phyloP scores from a whole-genome alignment of 92 coral and sea anemone genomes.

The Micromussa lordhowensis region DNA sequence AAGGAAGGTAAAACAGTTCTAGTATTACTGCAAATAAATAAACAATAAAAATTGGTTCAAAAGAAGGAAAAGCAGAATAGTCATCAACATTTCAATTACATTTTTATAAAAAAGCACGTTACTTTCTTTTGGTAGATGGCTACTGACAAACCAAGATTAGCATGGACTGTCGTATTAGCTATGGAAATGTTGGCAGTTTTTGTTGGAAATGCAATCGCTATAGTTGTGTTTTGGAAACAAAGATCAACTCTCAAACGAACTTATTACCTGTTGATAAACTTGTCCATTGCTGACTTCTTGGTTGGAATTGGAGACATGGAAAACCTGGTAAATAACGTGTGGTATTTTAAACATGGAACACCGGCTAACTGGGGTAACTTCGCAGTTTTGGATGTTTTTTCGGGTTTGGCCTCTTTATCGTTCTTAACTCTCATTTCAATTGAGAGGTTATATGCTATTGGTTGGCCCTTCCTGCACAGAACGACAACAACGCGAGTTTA shows the following conservation, averaged over 20 bases:
- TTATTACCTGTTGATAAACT: background rate
- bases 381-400: background rate
- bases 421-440: constrained; percentile 2
- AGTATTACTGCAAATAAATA: no score
- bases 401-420: constrained; percentile 1
- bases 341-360: background rate
- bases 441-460: constrained; percentile 18
- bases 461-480: background rate
- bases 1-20: no score
- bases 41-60: no score
- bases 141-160: background rate
- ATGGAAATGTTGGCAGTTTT: background rate
- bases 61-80: no score
- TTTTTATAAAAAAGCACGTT: no score
- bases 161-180: background rate
- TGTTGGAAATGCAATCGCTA: constrained; percentile 1
- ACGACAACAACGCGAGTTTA: background rate
- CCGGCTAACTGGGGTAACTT: background rate
- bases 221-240: constrained; percentile 3
- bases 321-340: background rate
- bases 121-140: background rate
- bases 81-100: no score
- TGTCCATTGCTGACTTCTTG: constrained; percentile 1
- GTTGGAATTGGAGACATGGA: background rate
- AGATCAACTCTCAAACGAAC: background rate